Evolutionary conservation across 2,113 vertebrate species (phyloP), one percentile per base, ranked within the genome.

Genomic region (Miniopterus natalensis): DNA sequence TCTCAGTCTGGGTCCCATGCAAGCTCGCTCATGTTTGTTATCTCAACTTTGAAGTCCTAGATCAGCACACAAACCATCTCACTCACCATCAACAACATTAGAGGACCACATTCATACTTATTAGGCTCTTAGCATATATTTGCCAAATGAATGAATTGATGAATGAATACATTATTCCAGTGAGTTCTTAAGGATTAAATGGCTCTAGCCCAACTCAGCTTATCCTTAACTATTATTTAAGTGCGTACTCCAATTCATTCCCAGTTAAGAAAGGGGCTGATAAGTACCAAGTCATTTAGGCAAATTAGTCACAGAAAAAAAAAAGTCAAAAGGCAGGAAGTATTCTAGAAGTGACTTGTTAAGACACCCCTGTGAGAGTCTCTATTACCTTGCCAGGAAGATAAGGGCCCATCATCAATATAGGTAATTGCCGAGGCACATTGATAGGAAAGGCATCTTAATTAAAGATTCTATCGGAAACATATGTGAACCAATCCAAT

Each of bases 401-500:
- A 86, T 95, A 97, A 92, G 1, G 61, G 47, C 68, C 78, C 57
- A 63, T 94, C 68, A 84, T 92, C 88, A 96, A 93, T 93, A 83
- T n/a, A 92, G 40, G 83, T 89, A 96, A 88, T 88, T 95, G 63
- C 91, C 88, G 20, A 78, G 80, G 73, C 42, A 47, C 83, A 93
- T 75, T 90, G 91, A 94, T 95, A 96, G 89, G 83, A 91, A 95
- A 95, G n/a, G 51, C 65, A 91, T 55, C 86, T 95, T 96, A 95
- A 97, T 96, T 92, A 96, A 97, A 95, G 84, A 96, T 95, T 94
- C 88, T 86, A 77, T 68, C 86, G 68, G 73, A 97, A 92, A 95
- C 84, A 91, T 94, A 90, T 73, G 55, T 87, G 78, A 96, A 71
- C 68, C 78, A 86, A 96, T 96, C 70, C 59, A 83, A 91, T 79